Base-by-base conservation (phyloP, 2,113 vertebrate genomes). In the Gallinago media region DNA sequence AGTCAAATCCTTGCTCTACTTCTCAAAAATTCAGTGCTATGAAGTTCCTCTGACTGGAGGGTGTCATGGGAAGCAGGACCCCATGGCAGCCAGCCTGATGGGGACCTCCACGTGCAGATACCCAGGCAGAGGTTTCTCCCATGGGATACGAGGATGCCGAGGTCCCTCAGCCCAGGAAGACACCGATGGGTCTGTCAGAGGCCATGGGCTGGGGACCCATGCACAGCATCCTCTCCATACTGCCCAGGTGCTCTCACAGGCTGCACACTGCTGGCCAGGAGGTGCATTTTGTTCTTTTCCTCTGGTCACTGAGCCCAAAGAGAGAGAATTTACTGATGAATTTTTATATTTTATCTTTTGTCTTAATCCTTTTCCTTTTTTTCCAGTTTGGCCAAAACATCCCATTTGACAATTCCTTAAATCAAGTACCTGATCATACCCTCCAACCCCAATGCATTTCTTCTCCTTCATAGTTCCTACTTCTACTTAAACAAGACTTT, bases 131-230 rank as follows among this genome's bases (percentile, higher is more conserved):
- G 38, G 20, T 17, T 52, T 32, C 36, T 44, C 20, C 54, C 3
- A 0, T 19, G 13, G 16, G 26, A 10, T 42, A 11, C 20, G 50
- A 19, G 34, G 20, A 7, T 21, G 36, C 15, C 1, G 26, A 76
- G 62, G 32, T 46, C 21, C 67, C 73, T 54, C 38, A 32, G 14
- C 13, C 46, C 73, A 22, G 42, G 62, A 42, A 31, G 44, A 11
- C n/a, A 27, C 17, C 2, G 3, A 22, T 1, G 3, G n/a, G 9
- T 27, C 21, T 47, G 40, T 17, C 26, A n/a, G 32, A 65, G 27
- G n/a, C 31, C 40, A 17, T 2, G 3, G 9, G 38, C 58, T 8
- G 0, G 0, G 2, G 40, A 11, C 11, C 4, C 0, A 19, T 15
- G 61, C 18, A 8, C 8, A 0, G 29, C 34, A 19, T 34, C 62